Percentiles rank a stretch among this genome's conserved stretches.
These are phyloP conservation scores for Drosophila willistoni DNA, from an alignment of 1,140 invertebrate species.

Conservation along the genomic window DNA sequence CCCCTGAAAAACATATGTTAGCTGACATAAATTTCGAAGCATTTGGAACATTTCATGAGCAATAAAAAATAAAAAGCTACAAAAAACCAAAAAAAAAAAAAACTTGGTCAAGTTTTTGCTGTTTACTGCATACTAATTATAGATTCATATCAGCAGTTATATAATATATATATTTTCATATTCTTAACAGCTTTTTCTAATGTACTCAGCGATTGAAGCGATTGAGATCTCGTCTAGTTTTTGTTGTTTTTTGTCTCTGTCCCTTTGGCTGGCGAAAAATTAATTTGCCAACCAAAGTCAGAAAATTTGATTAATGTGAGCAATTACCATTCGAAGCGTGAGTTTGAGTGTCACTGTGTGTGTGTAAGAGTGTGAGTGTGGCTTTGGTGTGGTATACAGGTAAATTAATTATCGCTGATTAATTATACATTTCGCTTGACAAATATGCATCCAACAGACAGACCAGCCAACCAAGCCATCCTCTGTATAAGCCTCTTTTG, in stretches of 20 bases:
- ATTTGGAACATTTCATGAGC: conserved; percentile 26
- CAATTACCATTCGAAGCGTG: conserved; percentile 49
- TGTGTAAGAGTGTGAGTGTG: background rate
- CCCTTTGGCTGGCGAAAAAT: conserved; percentile 16
- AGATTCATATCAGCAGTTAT: conserved; percentile 22
- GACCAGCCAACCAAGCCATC: conserved; percentile 2
- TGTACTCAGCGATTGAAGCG: background rate
- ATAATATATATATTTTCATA: conserved; percentile 7
- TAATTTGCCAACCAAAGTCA: conserved; percentile 9
- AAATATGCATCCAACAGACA: background rate
- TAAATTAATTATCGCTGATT: conserved; percentile 61
- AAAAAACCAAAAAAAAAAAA: conserved; percentile 10
- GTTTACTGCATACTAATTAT: conserved; percentile 39
- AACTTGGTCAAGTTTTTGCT: conserved; percentile 18
- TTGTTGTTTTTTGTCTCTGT: background rate
- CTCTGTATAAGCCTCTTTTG: conserved; percentile 28
- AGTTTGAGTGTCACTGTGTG: conserved; percentile 16
- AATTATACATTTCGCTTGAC: conserved; percentile 48
- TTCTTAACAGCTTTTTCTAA: conserved; percentile 8
- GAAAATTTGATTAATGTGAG: conserved; percentile 60
- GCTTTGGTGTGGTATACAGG: conserved; percentile 9
- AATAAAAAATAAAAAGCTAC: conserved; percentile 9
- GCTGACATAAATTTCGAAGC: conserved; percentile 40
- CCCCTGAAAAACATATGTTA: conserved; percentile 40
- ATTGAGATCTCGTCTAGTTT: conserved; percentile 4